Evolutionary conservation across 2,113 vertebrate genomes (phyloP).

Genomic region (Cyanoramphus novaezelandiae): DNA sequence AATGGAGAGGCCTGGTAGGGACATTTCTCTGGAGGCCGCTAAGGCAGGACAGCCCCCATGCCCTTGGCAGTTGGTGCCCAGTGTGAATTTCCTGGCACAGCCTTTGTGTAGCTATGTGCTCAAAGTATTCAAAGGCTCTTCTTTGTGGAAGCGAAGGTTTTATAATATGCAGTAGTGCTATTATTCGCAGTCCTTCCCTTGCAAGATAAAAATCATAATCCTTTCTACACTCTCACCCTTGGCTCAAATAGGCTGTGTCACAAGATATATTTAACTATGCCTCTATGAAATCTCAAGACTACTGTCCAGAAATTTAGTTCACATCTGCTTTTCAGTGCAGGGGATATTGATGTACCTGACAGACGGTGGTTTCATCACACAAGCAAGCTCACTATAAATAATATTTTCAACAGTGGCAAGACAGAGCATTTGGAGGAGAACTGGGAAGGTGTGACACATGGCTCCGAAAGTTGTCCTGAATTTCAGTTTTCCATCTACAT

Average conservation of each 20-base stretch:
- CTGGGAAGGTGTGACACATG: background rate
- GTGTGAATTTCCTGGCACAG: background rate
- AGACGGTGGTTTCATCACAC: background rate
- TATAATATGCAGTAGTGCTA: background rate
- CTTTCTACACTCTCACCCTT: background rate
- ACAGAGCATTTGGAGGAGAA: background rate
- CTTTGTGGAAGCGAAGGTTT: background rate
- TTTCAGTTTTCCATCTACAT: background rate
- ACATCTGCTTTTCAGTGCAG: conserved; percentile 4
- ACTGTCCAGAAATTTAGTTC: conserved; percentile 26
- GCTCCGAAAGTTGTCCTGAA: background rate
- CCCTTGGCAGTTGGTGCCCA: fast-evolving
- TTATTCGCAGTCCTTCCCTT: background rate
- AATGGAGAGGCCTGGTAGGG: background rate
- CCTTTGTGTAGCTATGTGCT: background rate
- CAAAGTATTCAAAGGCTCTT: background rate
- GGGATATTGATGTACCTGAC: conserved; percentile 6
- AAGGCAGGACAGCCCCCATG: background rate
- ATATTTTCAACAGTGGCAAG: background rate
- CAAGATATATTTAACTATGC: conserved; percentile 5
- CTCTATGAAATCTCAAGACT: conserved; percentile 3
- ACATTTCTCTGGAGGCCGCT: background rate
- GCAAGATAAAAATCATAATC: background rate
- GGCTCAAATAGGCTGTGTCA: background rate
- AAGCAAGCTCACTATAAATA: conserved; percentile 7